Base-by-base conservation (phyloP, 1,140 invertebrate species). In the Heliconius nattereri region DNA sequence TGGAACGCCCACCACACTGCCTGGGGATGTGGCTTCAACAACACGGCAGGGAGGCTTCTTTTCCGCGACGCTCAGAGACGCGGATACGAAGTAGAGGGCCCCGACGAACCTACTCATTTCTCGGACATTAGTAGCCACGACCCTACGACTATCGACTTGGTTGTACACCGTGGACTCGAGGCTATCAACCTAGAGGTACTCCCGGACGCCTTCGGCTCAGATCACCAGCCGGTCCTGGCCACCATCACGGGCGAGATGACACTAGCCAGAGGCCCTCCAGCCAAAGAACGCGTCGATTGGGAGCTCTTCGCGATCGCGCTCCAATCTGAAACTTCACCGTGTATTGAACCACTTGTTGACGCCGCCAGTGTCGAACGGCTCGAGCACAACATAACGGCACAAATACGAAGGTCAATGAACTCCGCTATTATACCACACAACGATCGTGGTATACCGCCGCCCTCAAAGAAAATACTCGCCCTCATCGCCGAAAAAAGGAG, bases 1-100 rank as follows among this genome's bases (percentile, higher is more conserved):
- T 79, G 80, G 37, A 86, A 86, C 45, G 71, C 60, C 8, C 86
- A 86, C 13, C 85, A 86, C 72, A 57, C 78, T 1, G 78, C 73
- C 3, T 87, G 87, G 85, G 81, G 83, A 72, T 85, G 79, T 11
- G 23, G 13, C 19, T 37, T 2, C 7, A 76, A 7, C 3, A 35
- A 54, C 26, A 0, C 20, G 2, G 45, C 75, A 8, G 83, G 84
- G 1, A 75, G 45, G 13, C 19, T 32, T 3, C 82, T 85, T 1
- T 78, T 77, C 29, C 37, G 76, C 1, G 81, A 82, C 76, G 76
- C 81, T 3, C 2, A 7, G 0, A 2, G 81, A 84, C 2, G 32
- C 8, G 35, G 11, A 3, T 81, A 73, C 49, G 23, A 19, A 7
- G 71, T 81, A 0, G 3, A 37, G 8, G 80, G 83, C 1, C 73